Conservation (phyloP, 1,140 invertebrate genomes). For the Sycobia sp. region DNA sequence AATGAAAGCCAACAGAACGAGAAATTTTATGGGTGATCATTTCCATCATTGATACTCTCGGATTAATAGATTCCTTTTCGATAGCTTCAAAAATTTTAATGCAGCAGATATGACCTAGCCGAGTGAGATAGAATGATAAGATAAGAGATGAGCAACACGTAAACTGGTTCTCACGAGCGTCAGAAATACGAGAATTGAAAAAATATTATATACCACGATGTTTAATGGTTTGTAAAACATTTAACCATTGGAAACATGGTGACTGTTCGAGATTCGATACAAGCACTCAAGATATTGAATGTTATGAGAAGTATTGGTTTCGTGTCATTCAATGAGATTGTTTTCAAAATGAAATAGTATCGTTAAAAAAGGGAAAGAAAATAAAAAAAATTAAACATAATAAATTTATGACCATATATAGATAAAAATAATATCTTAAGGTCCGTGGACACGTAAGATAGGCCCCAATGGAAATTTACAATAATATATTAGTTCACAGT, state of each 20-base stretch:
- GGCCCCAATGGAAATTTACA: too few species aligned
- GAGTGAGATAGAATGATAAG: background rate
- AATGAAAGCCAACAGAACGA: background rate
- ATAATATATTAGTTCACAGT: too few species aligned
- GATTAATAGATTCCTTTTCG: background rate
- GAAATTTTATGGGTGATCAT: background rate
- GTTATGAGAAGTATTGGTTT: too few species aligned
- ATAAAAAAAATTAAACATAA: too few species aligned
- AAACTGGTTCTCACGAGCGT: constrained; percentile 15
- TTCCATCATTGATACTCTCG: constrained; percentile 2
- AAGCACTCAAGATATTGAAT: too few species aligned
- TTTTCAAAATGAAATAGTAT: background rate
- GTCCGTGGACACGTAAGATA: too few species aligned
- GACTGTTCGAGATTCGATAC: too few species aligned
- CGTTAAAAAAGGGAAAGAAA: background rate
- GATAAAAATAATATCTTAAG: too few species aligned
- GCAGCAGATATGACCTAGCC: constrained; percentile 1
- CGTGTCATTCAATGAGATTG: too few species aligned
- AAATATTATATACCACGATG: background rate
- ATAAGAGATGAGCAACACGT: background rate
- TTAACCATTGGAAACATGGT: too few species aligned
- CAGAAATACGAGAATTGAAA: background rate
- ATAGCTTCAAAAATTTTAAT: background rate
- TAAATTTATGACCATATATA: too few species aligned
- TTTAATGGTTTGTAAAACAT: too few species aligned